Base-by-base conservation (phyloP, 2,113 vertebrate genomes). In the Romanogobio albipinnatus region DNA sequence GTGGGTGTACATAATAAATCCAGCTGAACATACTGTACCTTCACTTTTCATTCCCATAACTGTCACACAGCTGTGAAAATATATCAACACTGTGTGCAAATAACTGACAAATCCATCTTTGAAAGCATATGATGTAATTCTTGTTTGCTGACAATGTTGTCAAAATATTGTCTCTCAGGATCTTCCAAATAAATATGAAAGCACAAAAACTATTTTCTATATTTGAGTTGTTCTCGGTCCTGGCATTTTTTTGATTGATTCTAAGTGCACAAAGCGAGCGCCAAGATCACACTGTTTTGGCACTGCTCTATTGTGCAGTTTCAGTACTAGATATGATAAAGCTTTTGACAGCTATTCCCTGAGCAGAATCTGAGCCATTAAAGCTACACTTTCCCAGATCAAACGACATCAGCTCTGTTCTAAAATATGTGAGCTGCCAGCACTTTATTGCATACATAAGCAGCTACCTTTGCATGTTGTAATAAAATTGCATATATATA, bases 41-140 rank as follows among this genome's bases (percentile, higher is more conserved):
- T 45, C 45, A 51, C 62, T 15, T 77, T 10, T 77, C 33, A 59
- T 80, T 79, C 36, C 11, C 58, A 47, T 80, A 43, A 62, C 56
- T 59, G 53, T 15, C 58, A 64, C 15, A 17, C 61, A 81, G 78
- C 78, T 81, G 61, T 68, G 43, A 66, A 81, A 81, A 81, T 81
- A 81, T 81, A 47, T 29, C 11, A 66, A 14, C 9, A 24, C 19
- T 76, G 39, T 14, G 62, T 26, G 29, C 29, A 17, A 36, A 53
- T 26, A 43, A 56, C 24, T n/a, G 43, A 15, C 43, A 22, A 8
- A 56, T 56, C 53, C 53, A 84, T 76, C 24, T 49, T 53, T 84
- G 19, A 76, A 66, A 66, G 43, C 56, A 83, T 53, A 14, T 29
- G 2, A 17, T 24, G 45, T 53, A 22, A 66, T 66, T 83, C 39